Base-by-base conservation (phyloP, 2,888 invertebrate species). In the Heliothis peltigera region DNA sequence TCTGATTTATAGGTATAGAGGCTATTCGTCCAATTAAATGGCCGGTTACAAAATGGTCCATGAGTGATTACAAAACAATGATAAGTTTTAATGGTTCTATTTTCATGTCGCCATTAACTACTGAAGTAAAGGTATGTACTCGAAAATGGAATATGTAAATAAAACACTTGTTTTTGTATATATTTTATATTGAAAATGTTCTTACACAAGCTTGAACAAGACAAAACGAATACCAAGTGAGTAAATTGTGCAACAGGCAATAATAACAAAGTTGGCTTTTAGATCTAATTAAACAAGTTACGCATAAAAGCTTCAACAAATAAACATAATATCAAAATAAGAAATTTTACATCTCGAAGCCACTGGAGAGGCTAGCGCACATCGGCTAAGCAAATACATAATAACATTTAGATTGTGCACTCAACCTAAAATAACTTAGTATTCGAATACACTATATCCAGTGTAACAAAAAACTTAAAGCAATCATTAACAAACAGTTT, bases 221-320 rank as follows among this genome's bases (percentile, higher is more conserved):
- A 88, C 82, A 87, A 90, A 88, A 87, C 79, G 64, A 83, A 82
- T 72, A 87, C 81, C 62, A 91, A 89, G 88, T 81, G 83, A 88
- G 83, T 88, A 90, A 82, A 89, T 89, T 89, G 91, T 90, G 91
- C 92, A 90, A 89, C 82, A 91, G 86, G 89, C 88, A 83, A 86
- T 77, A 79, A 84, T 78, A 85, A 87, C 81, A 88, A 87, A 84
- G 64, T 77, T 85, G 68, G 72, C 71, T 78, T 39, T 80, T 77
- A 81, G 76, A 85, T 81, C 70, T 74, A 71, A 71, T 75, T 83
- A 83, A 80, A 73, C 56, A 55, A 76, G 43, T 70, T 77, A 75
- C 70, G 84, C 80, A 80, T 85, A 88, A 88, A 90, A 77, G 79
- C 78, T 79, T 84, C 82, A 84, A 87, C 79, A 90, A 88, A 80